A percentile compares a stretch with the other conserved stretches of the same genome.
phyloP scores from a whole-genome alignment of 1,140 invertebrate genomes.

The Tribolium castaneum region DNA sequence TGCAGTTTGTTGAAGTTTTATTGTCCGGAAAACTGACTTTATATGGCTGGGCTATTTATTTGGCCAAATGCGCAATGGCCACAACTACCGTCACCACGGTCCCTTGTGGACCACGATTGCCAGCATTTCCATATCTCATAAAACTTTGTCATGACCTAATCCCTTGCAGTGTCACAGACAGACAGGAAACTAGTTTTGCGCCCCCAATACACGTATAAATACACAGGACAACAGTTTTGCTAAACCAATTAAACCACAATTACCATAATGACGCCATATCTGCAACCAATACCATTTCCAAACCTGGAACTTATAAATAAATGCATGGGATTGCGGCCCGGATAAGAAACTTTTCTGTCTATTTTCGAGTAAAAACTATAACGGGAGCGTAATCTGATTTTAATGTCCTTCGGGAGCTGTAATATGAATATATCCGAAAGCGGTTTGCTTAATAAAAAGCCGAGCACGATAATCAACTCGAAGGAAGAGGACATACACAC shows the following conservation, averaged over 20 bases:
- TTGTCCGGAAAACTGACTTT: constrained; percentile 60
- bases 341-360: not conserved
- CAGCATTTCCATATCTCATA: constrained; percentile 61
- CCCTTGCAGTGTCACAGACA: constrained; percentile 45
- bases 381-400: constrained; percentile 17
- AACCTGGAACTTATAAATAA: not conserved
- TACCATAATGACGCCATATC: not conserved
- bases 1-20: constrained; percentile 60
- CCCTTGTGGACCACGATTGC: constrained; percentile 50
- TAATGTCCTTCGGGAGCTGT: constrained; percentile 5
- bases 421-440: not conserved
- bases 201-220: constrained; percentile 12
- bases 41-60: constrained; percentile 58
- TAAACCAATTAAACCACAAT: constrained; percentile 1
- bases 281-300: not conserved
- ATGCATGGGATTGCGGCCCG: not conserved
- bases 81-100: constrained; percentile 33
- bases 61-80: constrained; percentile 49
- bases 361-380: constrained; percentile 13
- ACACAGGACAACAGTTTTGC: not conserved
- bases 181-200: constrained; percentile 37
- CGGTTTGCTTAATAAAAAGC: not conserved
- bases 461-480: not conserved
- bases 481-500: not conserved
- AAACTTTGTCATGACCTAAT: constrained; percentile 58